Conservation (phyloP, 2,888 invertebrate genomes). For the Parasteatoda lunata region DNA sequence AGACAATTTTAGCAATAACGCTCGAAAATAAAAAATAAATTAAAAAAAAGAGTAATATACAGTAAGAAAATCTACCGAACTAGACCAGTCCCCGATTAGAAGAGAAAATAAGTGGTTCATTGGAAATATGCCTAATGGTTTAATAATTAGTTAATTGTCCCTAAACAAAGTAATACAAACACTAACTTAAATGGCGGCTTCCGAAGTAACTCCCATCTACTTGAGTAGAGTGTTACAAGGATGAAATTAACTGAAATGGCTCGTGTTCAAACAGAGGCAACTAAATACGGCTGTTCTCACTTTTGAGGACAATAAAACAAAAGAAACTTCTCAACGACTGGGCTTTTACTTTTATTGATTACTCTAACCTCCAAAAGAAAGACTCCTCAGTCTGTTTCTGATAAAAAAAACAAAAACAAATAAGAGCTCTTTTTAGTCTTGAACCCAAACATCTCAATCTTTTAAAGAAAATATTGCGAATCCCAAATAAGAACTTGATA, state of each 20-base stretch:
- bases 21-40: no score
- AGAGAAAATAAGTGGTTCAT: no score
- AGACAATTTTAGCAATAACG: no score
- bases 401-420: not conserved
- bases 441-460: no score
- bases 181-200: not conserved
- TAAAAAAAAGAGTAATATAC: no score
- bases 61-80: no score
- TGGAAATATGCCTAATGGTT: no score
- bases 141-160: not conserved
- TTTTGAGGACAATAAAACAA: conserved; percentile 42
- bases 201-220: not conserved
- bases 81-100: no score
- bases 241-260: conserved; percentile 18
- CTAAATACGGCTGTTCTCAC: conserved; percentile 53
- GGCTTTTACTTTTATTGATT: conserved; percentile 56
- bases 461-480: no score
- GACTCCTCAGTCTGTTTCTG: not conserved
- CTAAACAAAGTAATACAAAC: not conserved
- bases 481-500: no score
- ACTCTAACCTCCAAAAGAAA: conserved; percentile 8
- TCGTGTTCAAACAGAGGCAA: conserved; percentile 42
- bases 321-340: conserved; percentile 48
- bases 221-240: not conserved
- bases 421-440: no score